Conservation (phyloP, 2,888 invertebrate species). For the Ischnus inquisitorius region DNA sequence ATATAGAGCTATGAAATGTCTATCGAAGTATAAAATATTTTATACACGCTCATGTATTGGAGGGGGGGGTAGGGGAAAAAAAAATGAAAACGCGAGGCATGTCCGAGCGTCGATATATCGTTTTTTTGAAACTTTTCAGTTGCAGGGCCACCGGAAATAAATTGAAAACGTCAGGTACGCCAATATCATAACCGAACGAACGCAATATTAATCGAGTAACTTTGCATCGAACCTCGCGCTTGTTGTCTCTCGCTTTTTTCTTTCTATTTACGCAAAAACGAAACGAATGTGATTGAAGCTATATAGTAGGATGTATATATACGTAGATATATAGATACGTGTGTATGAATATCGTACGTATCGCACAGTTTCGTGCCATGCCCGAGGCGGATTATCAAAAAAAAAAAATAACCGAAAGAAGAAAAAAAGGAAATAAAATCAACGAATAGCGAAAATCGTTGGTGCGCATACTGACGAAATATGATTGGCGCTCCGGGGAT, state of each 20-base stretch:
- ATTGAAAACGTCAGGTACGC: constrained; percentile 64
- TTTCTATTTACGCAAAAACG: constrained; percentile 34
- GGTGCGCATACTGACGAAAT: background rate
- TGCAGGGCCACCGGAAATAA: constrained; percentile 41
- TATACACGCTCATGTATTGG: background rate
- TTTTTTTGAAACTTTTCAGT: constrained; percentile 50
- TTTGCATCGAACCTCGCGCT: constrained; percentile 52
- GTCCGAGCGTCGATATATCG: background rate
- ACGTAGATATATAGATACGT: too few species aligned
- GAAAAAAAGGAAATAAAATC: background rate
- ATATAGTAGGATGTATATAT: background rate
- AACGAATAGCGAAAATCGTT: background rate
- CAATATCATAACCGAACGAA: constrained; percentile 67
- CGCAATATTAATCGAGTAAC: constrained; percentile 71
- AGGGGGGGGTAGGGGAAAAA: background rate
- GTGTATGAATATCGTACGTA: background rate
- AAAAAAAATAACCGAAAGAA: background rate
- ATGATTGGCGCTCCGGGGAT: constrained; percentile 12
- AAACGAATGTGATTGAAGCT: constrained; percentile 50
- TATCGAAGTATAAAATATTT: constrained; percentile 24
- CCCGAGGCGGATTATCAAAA: background rate
- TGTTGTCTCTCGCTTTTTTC: constrained; percentile 34
- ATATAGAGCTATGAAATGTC: background rate
- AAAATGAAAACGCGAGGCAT: constrained; percentile 6
- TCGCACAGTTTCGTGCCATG: background rate